Evolutionary conservation across 2,113 vertebrate species (phyloP).

Genomic region (Scatophagus argus): DNA sequence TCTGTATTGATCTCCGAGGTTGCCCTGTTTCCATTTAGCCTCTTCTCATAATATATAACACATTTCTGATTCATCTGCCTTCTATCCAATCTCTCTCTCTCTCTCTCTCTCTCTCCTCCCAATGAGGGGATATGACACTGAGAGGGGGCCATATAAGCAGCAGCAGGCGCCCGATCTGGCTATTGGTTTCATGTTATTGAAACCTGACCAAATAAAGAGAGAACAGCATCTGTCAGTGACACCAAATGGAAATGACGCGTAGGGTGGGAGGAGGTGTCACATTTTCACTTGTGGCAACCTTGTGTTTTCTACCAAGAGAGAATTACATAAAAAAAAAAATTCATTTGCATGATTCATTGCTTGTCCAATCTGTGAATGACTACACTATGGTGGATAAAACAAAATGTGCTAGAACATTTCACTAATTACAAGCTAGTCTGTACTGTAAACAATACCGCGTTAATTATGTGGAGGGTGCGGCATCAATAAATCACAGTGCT

Average conservation of each 20-base stretch:
- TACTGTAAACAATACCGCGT: slow-evolving; percentile 67
- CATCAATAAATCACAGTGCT: slow-evolving; percentile 54
- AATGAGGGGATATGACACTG: slow-evolving; percentile 68
- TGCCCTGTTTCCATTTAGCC: slow-evolving; percentile 78
- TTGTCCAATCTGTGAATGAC: slow-evolving; percentile 68
- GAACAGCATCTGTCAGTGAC: slow-evolving; percentile 75
- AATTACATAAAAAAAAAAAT: slow-evolving; percentile 57
- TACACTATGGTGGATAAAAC: slow-evolving; percentile 51
- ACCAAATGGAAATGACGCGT: slow-evolving; percentile 61
- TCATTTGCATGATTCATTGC: slow-evolving; percentile 65
- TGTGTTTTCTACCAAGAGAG: slow-evolving; percentile 26
- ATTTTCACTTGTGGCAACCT: slow-evolving; percentile 21
- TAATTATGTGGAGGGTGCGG: slow-evolving; percentile 41
- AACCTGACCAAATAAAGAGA: slow-evolving; percentile 75
- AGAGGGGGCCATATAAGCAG: slow-evolving; percentile 58
- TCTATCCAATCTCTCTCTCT: slow-evolving; percentile 38
- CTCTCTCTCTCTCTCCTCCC: slow-evolving; percentile 52
- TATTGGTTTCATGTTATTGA: slow-evolving; percentile 77
- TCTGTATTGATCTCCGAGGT: slow-evolving; percentile 76
- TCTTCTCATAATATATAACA: slow-evolving; percentile 80
- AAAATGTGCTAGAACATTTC: slow-evolving; percentile 68
- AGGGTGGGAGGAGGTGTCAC: background rate
- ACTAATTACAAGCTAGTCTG: slow-evolving; percentile 60
- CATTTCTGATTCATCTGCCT: slow-evolving; percentile 68
- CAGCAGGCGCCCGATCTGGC: slow-evolving; percentile 71